A percentile compares a stretch with the other conserved stretches of the same genome.
Evolutionary conservation across 2,888 invertebrate species (phyloP).

Genomic region (Platycnemis pennipes): DNA sequence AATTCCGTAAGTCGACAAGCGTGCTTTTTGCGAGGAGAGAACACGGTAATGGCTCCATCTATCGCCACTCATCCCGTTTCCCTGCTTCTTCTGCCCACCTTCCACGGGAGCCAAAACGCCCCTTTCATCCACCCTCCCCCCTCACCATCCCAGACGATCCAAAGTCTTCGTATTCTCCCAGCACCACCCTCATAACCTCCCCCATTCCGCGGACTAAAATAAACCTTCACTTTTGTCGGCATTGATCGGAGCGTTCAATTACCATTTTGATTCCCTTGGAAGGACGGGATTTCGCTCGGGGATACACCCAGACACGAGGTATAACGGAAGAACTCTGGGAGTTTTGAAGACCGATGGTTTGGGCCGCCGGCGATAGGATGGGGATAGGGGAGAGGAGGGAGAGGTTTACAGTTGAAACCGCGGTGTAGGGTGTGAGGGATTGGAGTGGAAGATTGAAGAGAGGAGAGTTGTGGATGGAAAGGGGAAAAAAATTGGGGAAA

Average conservation of each 20-base stretch:
- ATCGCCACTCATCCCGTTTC: not conserved
- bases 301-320: not conserved
- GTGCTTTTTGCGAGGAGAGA: not conserved
- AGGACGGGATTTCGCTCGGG: not conserved
- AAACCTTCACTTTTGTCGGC: not conserved
- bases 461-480: not conserved
- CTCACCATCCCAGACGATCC: not conserved
- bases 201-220: not conserved
- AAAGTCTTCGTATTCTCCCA: not conserved
- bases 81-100: not conserved
- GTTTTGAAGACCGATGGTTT: not conserved
- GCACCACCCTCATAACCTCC: not conserved
- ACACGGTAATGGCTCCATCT: not conserved
- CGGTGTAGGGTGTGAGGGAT: not conserved
- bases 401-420: not conserved
- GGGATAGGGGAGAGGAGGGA: not conserved
- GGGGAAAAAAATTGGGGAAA: not conserved
- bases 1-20: too few species aligned
- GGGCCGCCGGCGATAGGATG: not conserved
- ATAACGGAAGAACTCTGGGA: not conserved
- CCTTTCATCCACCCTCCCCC: not conserved
- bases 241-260: conserved; percentile 21
- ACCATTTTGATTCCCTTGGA: conserved; percentile 4
- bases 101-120: not conserved
- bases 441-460: not conserved